Base-by-base conservation (phyloP, 2,888 invertebrate species). In the Cataglyphis rosenhaueri region DNA sequence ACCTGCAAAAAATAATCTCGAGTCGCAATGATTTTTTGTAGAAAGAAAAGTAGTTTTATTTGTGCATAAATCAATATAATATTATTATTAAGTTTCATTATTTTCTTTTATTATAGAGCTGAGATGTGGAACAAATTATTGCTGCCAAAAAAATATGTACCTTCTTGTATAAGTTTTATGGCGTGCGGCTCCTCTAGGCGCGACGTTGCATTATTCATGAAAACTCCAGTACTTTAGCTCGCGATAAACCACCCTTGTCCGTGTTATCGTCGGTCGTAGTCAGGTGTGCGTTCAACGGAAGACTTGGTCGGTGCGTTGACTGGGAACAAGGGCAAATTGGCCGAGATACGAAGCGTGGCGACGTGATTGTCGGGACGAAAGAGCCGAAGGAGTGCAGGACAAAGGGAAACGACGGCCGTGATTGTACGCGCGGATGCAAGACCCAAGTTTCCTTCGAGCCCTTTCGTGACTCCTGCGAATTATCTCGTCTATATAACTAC, bases 191-290 rank as follows among this genome's bases (percentile, higher is more conserved):
- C 81, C 86, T 71, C 73, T 75, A 66, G 82, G 21, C 25, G 81
- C 32, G 75, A 83, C 71, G 79, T 84, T 92, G 92, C 89, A 92
- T 92, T 92, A 92, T 92, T 92, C 92, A 92, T 91, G 89, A 79
- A 86, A 90, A 84, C 85, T 86, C 75, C 78, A 85, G 74, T 75
- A 88, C 86, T 81, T 85, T 81, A 79, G 86, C 82, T 83, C 85
- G 86, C 90, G 92, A 92, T 92, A 92, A 91, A 86, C 85, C 87
- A 87, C 90, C 90, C 92, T 89, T 87, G 89, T 82, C 86, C 84
- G 89, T 87, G 90, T 91, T 92, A 92, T 92, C 92, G 89, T 85
- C 84, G 84, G 83, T 85, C 84, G 82, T 70, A 83, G 88, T 90
- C 91, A 87, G 89, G 86, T 86, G 86, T 85, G 82, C 84, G 85